Evolutionary conservation across 2,113 vertebrate genomes (phyloP), one percentile per base, ranked within the genome.

Genomic region (Gracilinanus agilis): DNA sequence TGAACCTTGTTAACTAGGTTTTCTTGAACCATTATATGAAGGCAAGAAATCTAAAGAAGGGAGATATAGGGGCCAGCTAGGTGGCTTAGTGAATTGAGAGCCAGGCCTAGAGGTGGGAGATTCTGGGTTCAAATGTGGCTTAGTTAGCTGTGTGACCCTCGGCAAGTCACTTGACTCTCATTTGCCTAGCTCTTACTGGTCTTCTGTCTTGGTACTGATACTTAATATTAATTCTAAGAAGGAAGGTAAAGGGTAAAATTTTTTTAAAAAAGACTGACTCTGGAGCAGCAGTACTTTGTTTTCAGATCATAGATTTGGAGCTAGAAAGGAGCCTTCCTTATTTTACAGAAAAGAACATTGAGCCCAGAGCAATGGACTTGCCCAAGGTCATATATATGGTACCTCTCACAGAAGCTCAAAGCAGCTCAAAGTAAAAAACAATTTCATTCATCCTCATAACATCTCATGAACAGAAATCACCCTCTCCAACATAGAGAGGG

Each of bases 271-370:
- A 29, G 27, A 61, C 58, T 61, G 58, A 61, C 58, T 61, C 29
- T 58, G 56, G 89, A 95, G 93, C 93, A 96, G 24, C 54, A n/a
- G 83, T 3, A 90, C 92, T 89, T 93, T 96, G 93, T 96, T 96
- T 90, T 67, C 92, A 24, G 56, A 61, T 61, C 56, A 61, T 29
- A 61, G 58, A 27, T 25, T 29, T 27, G 1, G 11, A 61, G 29
- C 58, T 2, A 61, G 58, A 61, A 61, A 61, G 27, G 58, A 61
- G 29, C 27, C 10, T 29, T 61, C 58, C 27, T 61, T 27, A 29
- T 61, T 6, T 61, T 61, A 61, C 49, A 49, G 49, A 49, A 49
- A 49, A 49, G 49, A 67, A 61, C 16, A 67, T 34, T 67, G 61
- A 67, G 29, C 29, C 58, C 29, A 27, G 58, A 61, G 27, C 27